Evolutionary conservation across 2,888 invertebrate genomes (phyloP), one percentile per base, ranked within the genome.

Genomic region (Glomeris marginata): DNA sequence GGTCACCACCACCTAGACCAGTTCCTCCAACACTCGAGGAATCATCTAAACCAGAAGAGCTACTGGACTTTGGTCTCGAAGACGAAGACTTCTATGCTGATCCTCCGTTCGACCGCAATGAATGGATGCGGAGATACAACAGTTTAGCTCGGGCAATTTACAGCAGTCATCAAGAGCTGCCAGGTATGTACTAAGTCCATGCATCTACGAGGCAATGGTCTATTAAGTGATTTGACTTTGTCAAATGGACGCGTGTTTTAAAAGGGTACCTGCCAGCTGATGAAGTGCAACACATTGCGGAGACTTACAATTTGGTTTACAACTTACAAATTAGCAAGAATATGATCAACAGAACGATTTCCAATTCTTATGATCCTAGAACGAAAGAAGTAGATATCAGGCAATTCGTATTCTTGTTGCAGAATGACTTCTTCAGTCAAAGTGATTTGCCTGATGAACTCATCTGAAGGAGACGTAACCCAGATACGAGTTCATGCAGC

Each of bases 91-190:
- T 45, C 28, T 28, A 28, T 28, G 28, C 28, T 13, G 45, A 45
- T 4, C 45, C 45, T 13, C 28, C 45, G 4, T 45, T 45, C 18
- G 45, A 45, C n/a, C 45, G 45, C n/a, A 21, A 45, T 8, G 45
- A 45, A 45, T 45, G 45, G 45, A 13, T 45, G 33, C 22, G 21
- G 33, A 20, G 45, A 13, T 45, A 20, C 33, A 45, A 34, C 33
- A 33, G 22, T 34, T 33, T 45, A 34, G 45, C 28, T 18, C 16
- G 45, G 13, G 45, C 45, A 13, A 28, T 45, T n/a, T 34, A 45
- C 21, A 45, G 33, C 21, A 33, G 45, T 28, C 45, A 45, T 18
- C 45, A 45, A 34, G 45, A 45, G 5, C n/a, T 15, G 6, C 33
- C 22, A 13, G 45, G 45, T 45, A 4, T 18, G 21, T 42, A 15